Evolutionary conservation across 2,888 invertebrate genomes (phyloP).

Genomic region (Drosophila fulvimacula): DNA sequence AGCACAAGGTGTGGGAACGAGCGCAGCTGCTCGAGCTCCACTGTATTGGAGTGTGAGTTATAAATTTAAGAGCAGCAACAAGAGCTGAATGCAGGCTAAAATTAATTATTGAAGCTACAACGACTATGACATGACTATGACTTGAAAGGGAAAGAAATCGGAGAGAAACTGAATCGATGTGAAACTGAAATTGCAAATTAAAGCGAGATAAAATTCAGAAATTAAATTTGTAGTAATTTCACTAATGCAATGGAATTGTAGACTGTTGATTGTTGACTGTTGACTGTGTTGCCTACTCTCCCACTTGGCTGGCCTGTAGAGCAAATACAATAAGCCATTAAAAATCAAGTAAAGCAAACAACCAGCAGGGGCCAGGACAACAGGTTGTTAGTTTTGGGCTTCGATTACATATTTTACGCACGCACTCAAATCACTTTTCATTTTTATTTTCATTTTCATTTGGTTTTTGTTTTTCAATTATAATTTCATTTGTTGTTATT

Average conservation of each 20-base stretch:
- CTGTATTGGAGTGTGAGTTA: constrained; percentile 24
- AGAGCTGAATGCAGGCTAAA: constrained; percentile 27
- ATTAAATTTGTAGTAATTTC: neutral
- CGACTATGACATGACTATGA: constrained; percentile 14
- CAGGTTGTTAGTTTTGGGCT: constrained; percentile 49
- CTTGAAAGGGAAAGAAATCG: neutral
- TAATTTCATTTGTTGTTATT: constrained; percentile 52
- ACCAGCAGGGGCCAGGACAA: constrained; percentile 36
- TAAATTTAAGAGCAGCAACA: constrained; percentile 27
- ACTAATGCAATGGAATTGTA: neutral
- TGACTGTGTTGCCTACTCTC: neutral
- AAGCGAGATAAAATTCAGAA: neutral
- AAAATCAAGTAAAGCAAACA: constrained; percentile 1
- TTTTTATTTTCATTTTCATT: constrained; percentile 30
- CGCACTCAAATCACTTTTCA: constrained; percentile 65
- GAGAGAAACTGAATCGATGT: constrained; percentile 8
- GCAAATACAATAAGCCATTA: constrained; percentile 11
- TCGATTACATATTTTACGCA: constrained; percentile 58
- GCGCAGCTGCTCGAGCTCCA: constrained; percentile 33
- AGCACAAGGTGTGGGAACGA: constrained; percentile 39
- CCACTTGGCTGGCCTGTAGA: neutral
- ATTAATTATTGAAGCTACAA: constrained; percentile 58
- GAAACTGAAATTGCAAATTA: neutral
- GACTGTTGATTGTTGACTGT: neutral
- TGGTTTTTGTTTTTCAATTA: constrained; percentile 46